These are phyloP conservation scores for Germaria angustata DNA, from an alignment of 2,888 invertebrate genomes.

Conservation along the genomic window DNA sequence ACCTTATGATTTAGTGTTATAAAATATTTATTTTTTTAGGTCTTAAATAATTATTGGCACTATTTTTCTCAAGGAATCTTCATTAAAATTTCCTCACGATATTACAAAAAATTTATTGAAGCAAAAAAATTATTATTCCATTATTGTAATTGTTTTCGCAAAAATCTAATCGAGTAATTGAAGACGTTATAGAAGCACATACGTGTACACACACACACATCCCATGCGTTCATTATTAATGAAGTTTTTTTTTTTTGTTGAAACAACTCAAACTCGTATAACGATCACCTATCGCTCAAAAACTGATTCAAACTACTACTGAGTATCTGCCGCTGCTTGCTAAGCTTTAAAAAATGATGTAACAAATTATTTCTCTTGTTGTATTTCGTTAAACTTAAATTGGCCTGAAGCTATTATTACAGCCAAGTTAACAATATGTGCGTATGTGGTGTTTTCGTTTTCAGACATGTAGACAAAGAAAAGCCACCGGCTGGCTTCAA, in stretches of 20 bases:
- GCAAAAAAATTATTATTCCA: slow-evolving; percentile 6
- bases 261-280: neutral
- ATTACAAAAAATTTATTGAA: neutral
- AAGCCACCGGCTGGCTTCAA: slow-evolving; percentile 41
- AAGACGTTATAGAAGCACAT: neutral
- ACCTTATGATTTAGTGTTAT: neutral
- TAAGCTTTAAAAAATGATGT: slow-evolving; percentile 31
- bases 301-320: neutral
- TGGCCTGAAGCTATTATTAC: slow-evolving; percentile 28
- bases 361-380: slow-evolving; percentile 20
- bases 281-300: neutral
- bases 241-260: neutral
- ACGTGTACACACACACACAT: neutral
- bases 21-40: neutral
- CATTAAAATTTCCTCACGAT: neutral
- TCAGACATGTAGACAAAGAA: slow-evolving; percentile 10
- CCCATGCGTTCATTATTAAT: slow-evolving; percentile 1
- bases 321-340: neutral
- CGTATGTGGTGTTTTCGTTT: neutral
- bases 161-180: slow-evolving; percentile 15
- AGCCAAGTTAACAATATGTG: slow-evolving; percentile 28
- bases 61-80: neutral
- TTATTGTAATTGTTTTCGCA: slow-evolving; percentile 1
- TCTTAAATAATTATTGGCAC: neutral
- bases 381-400: slow-evolving; percentile 34